phyloP scores from a whole-genome alignment of 2,888 invertebrate species.

The Cosmia pyralina region DNA sequence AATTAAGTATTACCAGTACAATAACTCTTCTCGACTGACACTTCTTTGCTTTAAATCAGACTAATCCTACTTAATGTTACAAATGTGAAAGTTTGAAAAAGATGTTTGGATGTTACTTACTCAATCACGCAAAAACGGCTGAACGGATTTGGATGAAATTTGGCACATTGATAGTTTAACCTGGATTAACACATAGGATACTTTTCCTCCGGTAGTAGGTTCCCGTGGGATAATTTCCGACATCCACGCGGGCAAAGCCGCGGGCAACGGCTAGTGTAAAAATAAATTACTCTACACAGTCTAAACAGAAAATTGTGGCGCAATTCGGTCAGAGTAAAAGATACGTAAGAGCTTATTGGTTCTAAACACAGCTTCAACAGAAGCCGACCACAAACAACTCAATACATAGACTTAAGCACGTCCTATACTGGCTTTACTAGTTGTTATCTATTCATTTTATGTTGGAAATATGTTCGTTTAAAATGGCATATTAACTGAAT shows the following conservation, averaged over 20 bases:
- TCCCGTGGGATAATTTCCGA: background rate
- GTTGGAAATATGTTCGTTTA: background rate
- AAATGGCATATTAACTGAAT: background rate
- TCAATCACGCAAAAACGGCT: too few relatives aligned
- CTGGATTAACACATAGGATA: too few relatives aligned
- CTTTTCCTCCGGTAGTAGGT: too few relatives aligned
- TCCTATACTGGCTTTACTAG: constrained; percentile 28
- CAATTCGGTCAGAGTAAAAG: constrained; percentile 48
- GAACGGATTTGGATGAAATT: too few relatives aligned
- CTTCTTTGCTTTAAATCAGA: constrained; percentile 14
- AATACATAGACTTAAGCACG: constrained; percentile 43
- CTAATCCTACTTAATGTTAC: too few relatives aligned
- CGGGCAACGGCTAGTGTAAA: background rate
- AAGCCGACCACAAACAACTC: constrained; percentile 41
- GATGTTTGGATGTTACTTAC: too few relatives aligned
- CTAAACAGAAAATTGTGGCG: constrained; percentile 25
- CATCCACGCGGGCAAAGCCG: too few relatives aligned
- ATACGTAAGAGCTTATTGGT: constrained; percentile 47
- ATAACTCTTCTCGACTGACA: background rate
- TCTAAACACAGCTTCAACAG: constrained; percentile 44
- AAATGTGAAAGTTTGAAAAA: too few relatives aligned
- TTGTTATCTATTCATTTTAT: constrained; percentile 10
- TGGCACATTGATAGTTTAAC: too few relatives aligned
- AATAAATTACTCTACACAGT: constrained; percentile 29
- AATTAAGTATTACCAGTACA: background rate